Base-by-base conservation (phyloP, 2,113 vertebrate genomes). In the Stictonetta naevosa region DNA sequence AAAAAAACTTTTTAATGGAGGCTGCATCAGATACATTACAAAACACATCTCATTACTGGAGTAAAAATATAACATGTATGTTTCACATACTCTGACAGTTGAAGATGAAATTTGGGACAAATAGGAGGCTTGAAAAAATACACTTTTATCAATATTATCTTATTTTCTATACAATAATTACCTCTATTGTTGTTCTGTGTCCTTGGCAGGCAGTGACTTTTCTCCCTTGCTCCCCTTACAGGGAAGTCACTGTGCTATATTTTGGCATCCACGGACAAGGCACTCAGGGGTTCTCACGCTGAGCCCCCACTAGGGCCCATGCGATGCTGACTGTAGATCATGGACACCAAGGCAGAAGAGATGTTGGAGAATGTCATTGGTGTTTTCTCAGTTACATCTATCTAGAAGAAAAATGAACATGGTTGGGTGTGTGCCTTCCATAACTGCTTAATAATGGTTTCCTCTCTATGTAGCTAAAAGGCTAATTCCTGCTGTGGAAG, bases 381-480 rank as follows among this genome's bases (percentile, higher is more conserved):
- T 25, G 22, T 46, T 72, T 56, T 31, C 33, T 31, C 7, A 13
- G 11, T 12, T 55, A 6, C 5, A 4, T 53, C 38, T 40, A 5
- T 3, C 55, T 77, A 66, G 64, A 77, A 84, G 18, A 55, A n/a
- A 66, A 15, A 38, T 19, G 62, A 31, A 34, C 8, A 33, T 6
- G 14, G 4, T 3, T 33, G 20, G 18, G 13, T 23, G 10, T 11
- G 34, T 58, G 7, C 11, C 33, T 34, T 40, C 10, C 4, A 7
- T 7, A 40, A 8, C 1, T 7, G 8, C 11, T n/a, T 12, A 8
- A 22, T 2, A 52, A 20, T 17, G 8, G 18, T 18, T 71, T 31
- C 7, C 12, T 29, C 5, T 25, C 56, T n/a, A 8, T 7, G 44
- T 2, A 10, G 6, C 56, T 2, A 7, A 8, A 3, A 6, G 2